Percentiles rank a stretch among this genome's conserved stretches.
These are phyloP conservation scores for Chydorus sphaericus DNA, from an alignment of 2,888 invertebrate species.

Conservation along the genomic window DNA sequence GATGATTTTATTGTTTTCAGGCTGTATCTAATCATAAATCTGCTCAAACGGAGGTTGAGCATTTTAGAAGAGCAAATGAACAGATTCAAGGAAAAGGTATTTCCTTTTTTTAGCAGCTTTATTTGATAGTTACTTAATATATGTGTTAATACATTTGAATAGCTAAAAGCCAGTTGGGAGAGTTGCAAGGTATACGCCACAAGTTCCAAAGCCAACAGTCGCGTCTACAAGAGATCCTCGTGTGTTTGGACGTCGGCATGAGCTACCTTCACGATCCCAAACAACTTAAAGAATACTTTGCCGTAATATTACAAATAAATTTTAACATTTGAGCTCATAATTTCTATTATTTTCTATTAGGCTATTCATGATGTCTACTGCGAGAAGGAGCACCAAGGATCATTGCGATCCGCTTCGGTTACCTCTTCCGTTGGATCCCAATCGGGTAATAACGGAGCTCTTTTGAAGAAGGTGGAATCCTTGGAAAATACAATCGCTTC, in stretches of 20 bases:
- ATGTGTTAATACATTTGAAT: neutral
- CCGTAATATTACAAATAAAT: neutral
- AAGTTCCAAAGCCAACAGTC: conserved; percentile 8
- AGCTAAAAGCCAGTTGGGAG: conserved; percentile 7
- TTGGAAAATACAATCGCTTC: conserved; percentile 9
- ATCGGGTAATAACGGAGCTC: neutral
- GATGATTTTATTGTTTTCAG: neutral
- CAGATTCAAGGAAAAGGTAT: conserved; percentile 2
- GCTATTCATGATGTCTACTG: conserved; percentile 11
- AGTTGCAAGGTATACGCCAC: conserved; percentile 3
- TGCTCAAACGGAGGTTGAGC: neutral
- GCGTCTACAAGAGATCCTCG: conserved; percentile 9
- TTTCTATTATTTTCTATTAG: neutral
- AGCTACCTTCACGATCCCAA: conserved; percentile 7
- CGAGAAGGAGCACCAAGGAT: conserved; percentile 1
- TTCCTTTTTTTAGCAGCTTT: no score
- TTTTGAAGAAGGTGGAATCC: conserved; percentile 8
- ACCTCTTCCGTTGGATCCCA: neutral
- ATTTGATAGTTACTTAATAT: no score
- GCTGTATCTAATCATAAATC: neutral
- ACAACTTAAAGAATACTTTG: conserved; percentile 9
- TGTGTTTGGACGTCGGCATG: conserved; percentile 10
- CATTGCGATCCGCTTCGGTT: neutral
- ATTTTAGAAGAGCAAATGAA: neutral
- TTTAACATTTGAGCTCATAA: neutral